phyloP scores from a whole-genome alignment of 2,113 vertebrate genomes.

The Lucifuga dentata region DNA sequence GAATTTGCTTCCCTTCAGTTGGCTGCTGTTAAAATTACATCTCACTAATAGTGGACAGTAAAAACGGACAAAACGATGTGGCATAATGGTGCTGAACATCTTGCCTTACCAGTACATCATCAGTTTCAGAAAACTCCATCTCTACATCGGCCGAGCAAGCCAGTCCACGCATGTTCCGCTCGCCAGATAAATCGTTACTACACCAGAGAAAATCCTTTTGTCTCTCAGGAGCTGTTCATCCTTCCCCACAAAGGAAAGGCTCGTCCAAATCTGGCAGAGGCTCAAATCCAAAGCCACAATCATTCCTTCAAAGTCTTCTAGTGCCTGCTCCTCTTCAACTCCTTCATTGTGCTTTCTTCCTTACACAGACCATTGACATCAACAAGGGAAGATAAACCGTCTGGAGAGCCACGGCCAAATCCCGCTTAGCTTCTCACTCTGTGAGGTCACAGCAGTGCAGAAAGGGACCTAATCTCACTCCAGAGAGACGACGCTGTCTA shows the following conservation, averaged over 20 bases:
- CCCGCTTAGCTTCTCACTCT: conserved; percentile 75
- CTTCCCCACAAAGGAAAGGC: not conserved
- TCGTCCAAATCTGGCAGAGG: conserved; percentile 4
- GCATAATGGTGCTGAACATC: not conserved
- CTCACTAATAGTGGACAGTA: not conserved
- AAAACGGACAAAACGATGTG: not conserved
- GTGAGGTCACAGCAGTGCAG: conserved; percentile 77
- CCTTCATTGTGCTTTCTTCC: conserved; percentile 15
- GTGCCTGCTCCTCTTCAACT: conserved; percentile 11
- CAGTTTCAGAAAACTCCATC: conserved; percentile 62
- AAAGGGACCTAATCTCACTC: conserved; percentile 76
- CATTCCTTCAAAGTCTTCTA: conserved; percentile 33
- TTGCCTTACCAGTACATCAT: conserved; percentile 63
- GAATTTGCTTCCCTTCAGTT: not conserved
- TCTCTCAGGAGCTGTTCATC: not conserved
- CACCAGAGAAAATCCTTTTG: conserved; percentile 8
- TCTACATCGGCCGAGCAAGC: conserved; percentile 55
- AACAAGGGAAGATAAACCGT: conserved; percentile 73
- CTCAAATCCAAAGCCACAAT: conserved; percentile 21
- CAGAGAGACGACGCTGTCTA: conserved; percentile 64
- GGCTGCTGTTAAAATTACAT: not conserved
- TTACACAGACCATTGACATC: conserved; percentile 59
- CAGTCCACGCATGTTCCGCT: conserved; percentile 61
- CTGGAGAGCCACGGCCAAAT: conserved; percentile 76
- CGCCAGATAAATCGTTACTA: conserved; percentile 22